Evolutionary conservation across 2,113 vertebrate species (phyloP), one percentile per base, ranked within the genome.

Genomic region (Rhabdomys dilectus): DNA sequence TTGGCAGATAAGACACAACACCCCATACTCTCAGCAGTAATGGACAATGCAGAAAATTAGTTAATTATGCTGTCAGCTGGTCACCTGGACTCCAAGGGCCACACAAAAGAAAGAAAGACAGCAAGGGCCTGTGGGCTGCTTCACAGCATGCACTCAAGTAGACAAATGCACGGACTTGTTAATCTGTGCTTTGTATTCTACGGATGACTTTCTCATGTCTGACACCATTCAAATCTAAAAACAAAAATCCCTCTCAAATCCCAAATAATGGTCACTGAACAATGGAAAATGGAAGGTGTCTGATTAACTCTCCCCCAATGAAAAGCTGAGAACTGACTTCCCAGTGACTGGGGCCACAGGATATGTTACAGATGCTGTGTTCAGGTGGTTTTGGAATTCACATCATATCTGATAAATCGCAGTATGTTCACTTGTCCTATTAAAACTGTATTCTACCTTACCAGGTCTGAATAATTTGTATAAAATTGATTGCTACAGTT

Each of bases 401-500:
- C 82, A 96, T 96, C 97, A 51, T 98, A 98, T 98, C 98, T 98
- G 97, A 98, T 97, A 97, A 98, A 98, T 96, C 94, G 95, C 92
- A 94, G 89, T 97, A 58, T 98, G 97, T 97, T 98, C 97, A 93
- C 97, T 98, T 98, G 98, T 98, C 95, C 96, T 98, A 98, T 98
- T 98, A 98, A 98, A 98, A 97, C 94, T 96, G 96, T 93, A 98
- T 98, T 98, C 97, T 98, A 98, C 98, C 97, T 98, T 98, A 97
- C 97, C 96, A 97, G 96, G 93, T 97, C 96, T 98, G 97, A 98
- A 98, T 98, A 98, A 98, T 98, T 98, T 98, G 98, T 98, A 98
- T 97, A 98, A 98, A 99, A 98, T 98, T 98, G 98, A 99, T 98
- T 98, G 97, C 98, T 98, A 96, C 97, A 96, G 97, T 98, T 98